These are phyloP conservation scores for Orchesella flavescens DNA, from an alignment of 2,888 invertebrate genomes.

Conservation along the genomic window DNA sequence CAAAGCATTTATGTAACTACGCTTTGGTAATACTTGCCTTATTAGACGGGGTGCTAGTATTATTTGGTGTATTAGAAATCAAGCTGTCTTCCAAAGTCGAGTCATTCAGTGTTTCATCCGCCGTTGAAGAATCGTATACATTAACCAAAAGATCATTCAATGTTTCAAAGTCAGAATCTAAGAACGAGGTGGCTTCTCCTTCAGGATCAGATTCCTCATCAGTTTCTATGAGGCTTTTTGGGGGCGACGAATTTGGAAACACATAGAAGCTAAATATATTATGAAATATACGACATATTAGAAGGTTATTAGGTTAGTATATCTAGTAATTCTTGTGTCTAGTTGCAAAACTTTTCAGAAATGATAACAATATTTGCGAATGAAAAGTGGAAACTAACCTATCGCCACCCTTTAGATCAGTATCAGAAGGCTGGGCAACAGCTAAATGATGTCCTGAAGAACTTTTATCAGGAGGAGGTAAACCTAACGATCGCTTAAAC, in stretches of 20 bases:
- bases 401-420: not conserved
- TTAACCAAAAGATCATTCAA: conserved; percentile 22
- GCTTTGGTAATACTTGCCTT: no score
- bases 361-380: no score
- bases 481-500: no score
- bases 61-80: no score
- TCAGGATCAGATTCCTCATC: not conserved
- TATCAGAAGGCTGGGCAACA: not conserved
- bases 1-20: no score
- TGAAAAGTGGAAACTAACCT: no score
- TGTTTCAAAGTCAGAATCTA: conserved; percentile 17
- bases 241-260: not conserved
- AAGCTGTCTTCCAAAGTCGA: no score
- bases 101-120: not conserved
- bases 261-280: not conserved
- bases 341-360: no score
- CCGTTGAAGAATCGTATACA: conserved; percentile 17
- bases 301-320: no score
- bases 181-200: not conserved
- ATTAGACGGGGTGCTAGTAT: no score
- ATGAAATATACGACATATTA: no score
- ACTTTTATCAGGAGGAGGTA: not conserved
- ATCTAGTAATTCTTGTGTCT: no score
- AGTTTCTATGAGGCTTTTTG: not conserved
- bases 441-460: not conserved